Evolutionary conservation across 1,140 invertebrate genomes (phyloP), one percentile per base, ranked within the genome.

Genomic region (Macrosteles quadrilineatus): DNA sequence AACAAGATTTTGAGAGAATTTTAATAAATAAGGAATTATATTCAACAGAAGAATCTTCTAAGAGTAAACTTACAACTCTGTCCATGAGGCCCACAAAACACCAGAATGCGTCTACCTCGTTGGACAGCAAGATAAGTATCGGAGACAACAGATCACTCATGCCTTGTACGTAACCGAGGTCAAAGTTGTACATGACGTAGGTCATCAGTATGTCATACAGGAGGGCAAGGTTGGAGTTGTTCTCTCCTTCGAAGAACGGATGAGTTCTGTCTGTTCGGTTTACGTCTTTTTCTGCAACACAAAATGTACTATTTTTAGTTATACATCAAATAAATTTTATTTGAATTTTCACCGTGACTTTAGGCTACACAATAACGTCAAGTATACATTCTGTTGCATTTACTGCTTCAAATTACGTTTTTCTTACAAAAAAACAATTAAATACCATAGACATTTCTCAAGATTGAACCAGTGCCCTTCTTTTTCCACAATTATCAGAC

Each of bases 171-270:
- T 96, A 95, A 75, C 96, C 97, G 70, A 99, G 83, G 84, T 99
- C 97, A 83, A 99, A 99, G 83, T 99, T 98, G 79, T 98, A 98
- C 97, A 99, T 98, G n/a, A 96, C 91, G 80, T 99, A 99, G 0
- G 97, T 99, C 94, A 99, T 97, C 1, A 99, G 84, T 77, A 99
- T 95, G 77, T 98, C 94, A 75, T 92, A 88, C 0, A 99, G 81
- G 21, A 92, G 85, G 67, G 87, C 82, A 31, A 99, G 82, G 82
- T 99, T 96, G 11, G 89, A 86, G 83, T 98, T 98, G 75, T 95
- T 87, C 72, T 98, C 94, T 0, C 95, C 96, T 29, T 91, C 87
- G 81, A 92, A 99, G 80, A 92, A 99, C 11, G 90, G 87, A 77
- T 96, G 88, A 3, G 90, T 93, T 76, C 98, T 85, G 80, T 99